Conservation (phyloP, 2,113 vertebrate genomes). For the Illadopsis cleaveri region DNA sequence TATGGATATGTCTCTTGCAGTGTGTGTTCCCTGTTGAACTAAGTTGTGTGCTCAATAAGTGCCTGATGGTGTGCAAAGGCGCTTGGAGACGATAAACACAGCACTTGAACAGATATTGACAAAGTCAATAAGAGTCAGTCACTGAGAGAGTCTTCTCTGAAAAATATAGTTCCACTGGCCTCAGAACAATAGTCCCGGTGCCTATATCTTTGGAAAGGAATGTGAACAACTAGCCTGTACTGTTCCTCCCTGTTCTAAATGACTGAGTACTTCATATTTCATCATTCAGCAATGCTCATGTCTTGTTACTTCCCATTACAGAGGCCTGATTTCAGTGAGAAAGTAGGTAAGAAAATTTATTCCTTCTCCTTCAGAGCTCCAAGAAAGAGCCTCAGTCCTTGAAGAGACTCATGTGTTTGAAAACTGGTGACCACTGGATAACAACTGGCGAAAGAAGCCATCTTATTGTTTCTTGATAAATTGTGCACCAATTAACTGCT, state of each 20-base stretch:
- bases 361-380: background rate
- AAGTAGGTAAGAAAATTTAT: background rate
- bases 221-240: background rate
- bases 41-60: background rate
- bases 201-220: background rate
- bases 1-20: background rate
- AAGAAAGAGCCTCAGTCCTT: background rate
- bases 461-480: background rate
- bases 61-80: background rate
- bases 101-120: background rate
- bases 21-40: background rate
- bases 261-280: background rate
- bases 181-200: background rate
- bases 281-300: background rate
- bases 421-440: background rate
- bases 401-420: background rate
- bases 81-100: rapidly evolving
- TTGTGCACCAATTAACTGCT: background rate
- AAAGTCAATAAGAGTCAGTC: background rate
- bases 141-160: background rate
- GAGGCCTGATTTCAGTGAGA: background rate
- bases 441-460: background rate
- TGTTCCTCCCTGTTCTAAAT: background rate
- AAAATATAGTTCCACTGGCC: background rate
- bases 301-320: background rate